phyloP scores from a whole-genome alignment of 2,888 invertebrate genomes.

The Thymelicus lineola region DNA sequence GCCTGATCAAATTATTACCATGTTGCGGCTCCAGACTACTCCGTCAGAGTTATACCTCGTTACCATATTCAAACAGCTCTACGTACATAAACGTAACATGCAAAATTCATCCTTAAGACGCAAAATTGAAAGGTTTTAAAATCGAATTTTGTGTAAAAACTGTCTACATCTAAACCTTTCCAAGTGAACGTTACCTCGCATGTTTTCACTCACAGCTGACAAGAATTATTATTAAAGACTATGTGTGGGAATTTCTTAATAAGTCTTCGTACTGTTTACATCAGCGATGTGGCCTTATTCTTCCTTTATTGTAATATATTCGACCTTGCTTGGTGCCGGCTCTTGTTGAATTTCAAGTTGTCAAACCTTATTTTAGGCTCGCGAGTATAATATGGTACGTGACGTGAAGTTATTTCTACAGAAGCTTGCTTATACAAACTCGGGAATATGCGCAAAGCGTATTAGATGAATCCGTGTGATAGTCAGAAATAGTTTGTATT shows the following conservation, averaged over 20 bases:
- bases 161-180: slow-evolving; percentile 26
- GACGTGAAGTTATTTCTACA: slow-evolving; percentile 33
- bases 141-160: slow-evolving; percentile 35
- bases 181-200: slow-evolving; percentile 39
- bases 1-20: slow-evolving; percentile 82
- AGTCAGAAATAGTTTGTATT: slow-evolving; percentile 15
- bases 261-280: slow-evolving; percentile 79
- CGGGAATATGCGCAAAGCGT: slow-evolving; percentile 24
- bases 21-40: slow-evolving; percentile 70
- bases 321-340: slow-evolving; percentile 36
- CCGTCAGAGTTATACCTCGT: slow-evolving; percentile 56
- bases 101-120: slow-evolving; percentile 45
- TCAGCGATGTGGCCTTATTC: slow-evolving; percentile 50
- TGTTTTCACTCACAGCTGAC: slow-evolving; percentile 66
- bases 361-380: slow-evolving; percentile 38
- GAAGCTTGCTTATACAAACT: slow-evolving; percentile 27
- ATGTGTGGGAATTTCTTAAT: slow-evolving; percentile 75
- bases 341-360: slow-evolving; percentile 40
- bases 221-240: slow-evolving; percentile 70
- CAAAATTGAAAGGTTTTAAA: slow-evolving; percentile 31
- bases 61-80: slow-evolving; percentile 54
- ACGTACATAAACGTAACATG: slow-evolving; percentile 44
- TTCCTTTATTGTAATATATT: slow-evolving; percentile 45
- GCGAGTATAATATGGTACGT: slow-evolving; percentile 35
- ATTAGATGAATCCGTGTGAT: slow-evolving; percentile 27